Base-by-base conservation (phyloP, 92 coral and sea anemone species). In the Epizoanthus fatuus region DNA sequence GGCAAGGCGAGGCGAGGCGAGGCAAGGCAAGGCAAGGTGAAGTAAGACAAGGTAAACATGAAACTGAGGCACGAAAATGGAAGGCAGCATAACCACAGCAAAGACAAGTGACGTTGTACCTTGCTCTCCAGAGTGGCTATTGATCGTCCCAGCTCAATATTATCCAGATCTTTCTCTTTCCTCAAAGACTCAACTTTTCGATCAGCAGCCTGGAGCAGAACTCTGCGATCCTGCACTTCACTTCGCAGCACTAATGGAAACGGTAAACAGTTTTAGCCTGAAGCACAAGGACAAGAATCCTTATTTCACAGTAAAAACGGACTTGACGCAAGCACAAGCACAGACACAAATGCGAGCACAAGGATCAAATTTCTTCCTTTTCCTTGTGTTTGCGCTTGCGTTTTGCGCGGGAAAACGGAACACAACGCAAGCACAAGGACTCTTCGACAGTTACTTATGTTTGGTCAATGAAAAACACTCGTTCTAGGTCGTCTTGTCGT, bases 121-220 rank as follows among this genome's bases (percentile, higher is more conserved):
- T 97, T 95, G 92, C 99, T 95, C 81, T 97, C 99, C 57, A 97
- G 70, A 7, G 99, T 69, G 52, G 99, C 98, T 7, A 93, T 80
- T 15, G 84, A 75, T 35, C 99, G 81, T 32, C 98, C 98, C 8
- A 90, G 86, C 77, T 93, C 98, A 32, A 95, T 97, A 53, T 94
- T 97, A 32, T 97, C 99, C 79, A 91, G 74, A 75, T 95, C 98
- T 44, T 90, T 84, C 62, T 97, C 98, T 60, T 95, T 97, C 92
- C 90, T 97, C 75, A 93, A 70, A 0, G 94, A 89, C 45, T 93
- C 98, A 6, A 97, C 81, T 52, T 97, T 95, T 86, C 93, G 89
- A 70, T 95, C 98, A 44, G 99, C 96, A 64, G 96, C 91, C 71
- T 97, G 99, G 10, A 97, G 81, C 66, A 88, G 90, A 40, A 96